Percentiles rank a stretch among this genome's conserved stretches.
Conservation (phyloP, 2,888 invertebrate species). For the Cecidostiba fungosa region DNA sequence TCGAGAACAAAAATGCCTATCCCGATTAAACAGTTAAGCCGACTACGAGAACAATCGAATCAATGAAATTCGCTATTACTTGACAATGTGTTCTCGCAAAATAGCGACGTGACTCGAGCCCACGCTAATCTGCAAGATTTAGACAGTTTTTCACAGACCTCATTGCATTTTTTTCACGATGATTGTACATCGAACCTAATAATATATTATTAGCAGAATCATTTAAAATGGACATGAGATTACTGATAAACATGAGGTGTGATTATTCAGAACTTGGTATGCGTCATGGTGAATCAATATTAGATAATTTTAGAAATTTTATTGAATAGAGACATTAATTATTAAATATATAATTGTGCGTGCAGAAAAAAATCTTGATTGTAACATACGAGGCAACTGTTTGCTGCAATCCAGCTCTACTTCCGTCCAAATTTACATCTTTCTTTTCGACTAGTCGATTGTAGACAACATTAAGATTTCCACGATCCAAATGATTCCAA, state of each 20-base stretch:
- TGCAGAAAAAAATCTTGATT: slow-evolving; percentile 54
- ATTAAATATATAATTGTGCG: slow-evolving; percentile 57
- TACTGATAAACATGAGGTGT: slow-evolving; percentile 53
- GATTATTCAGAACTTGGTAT: slow-evolving; percentile 58
- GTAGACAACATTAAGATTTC: slow-evolving; percentile 28
- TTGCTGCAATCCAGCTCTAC: slow-evolving; percentile 62
- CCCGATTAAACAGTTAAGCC: slow-evolving; percentile 18
- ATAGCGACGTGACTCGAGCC: slow-evolving; percentile 48
- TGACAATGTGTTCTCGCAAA: slow-evolving; percentile 52
- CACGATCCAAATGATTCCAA: slow-evolving; percentile 38
- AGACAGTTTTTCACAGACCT: slow-evolving; percentile 37
- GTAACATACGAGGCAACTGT: slow-evolving; percentile 59
- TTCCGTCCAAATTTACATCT: slow-evolving; percentile 61
- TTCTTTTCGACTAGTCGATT: slow-evolving; percentile 55
- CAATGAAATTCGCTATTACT: slow-evolving; percentile 41
- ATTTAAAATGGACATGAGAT: slow-evolving; percentile 47
- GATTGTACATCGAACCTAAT: slow-evolving; percentile 52
- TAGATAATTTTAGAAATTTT: slow-evolving; percentile 56
- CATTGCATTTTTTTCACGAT: slow-evolving; percentile 49
- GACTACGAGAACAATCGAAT: slow-evolving; percentile 22
- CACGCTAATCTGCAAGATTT: slow-evolving; percentile 47
- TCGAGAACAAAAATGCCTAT: slow-evolving; percentile 46
- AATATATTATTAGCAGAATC: slow-evolving; percentile 44
- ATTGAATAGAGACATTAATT: slow-evolving; percentile 58
- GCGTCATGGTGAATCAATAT: slow-evolving; percentile 50